Percentiles rank a stretch among this genome's conserved stretches.
phyloP scores from a whole-genome alignment of 2,113 vertebrate species.

The Caranx melampygus region DNA sequence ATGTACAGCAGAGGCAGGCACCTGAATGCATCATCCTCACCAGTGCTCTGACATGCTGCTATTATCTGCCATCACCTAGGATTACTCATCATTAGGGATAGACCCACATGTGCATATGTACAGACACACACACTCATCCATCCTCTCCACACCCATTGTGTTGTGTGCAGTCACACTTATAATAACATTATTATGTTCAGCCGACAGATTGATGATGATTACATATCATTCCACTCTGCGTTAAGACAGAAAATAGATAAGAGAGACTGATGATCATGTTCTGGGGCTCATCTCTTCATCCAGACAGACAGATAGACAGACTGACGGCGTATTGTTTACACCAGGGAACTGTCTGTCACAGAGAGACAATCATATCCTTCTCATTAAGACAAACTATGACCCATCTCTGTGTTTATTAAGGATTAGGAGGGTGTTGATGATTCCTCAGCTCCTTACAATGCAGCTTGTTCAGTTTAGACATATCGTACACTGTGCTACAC shows the following conservation, averaged over 20 bases:
- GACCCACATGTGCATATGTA: conserved; percentile 23
- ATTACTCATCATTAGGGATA: conserved; percentile 70
- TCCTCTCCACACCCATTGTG: conserved; percentile 29
- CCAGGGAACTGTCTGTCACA: conserved; percentile 40
- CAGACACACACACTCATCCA: conserved; percentile 1
- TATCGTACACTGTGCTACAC: not conserved
- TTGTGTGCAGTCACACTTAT: conserved; percentile 58
- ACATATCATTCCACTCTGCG: conserved; percentile 59
- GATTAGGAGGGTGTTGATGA: not conserved
- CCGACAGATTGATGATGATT: conserved; percentile 73
- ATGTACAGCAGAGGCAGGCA: conserved; percentile 19
- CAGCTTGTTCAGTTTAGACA: conserved; percentile 1
- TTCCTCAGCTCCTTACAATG: not conserved
- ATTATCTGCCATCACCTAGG: conserved; percentile 70
- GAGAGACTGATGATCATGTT: conserved; percentile 55
- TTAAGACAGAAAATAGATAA: conserved; percentile 67
- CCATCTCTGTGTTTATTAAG: conserved; percentile 38
- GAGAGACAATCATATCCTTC: conserved; percentile 19
- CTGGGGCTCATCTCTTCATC: conserved; percentile 49
- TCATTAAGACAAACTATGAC: conserved; percentile 56
- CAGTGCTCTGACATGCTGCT: conserved; percentile 35
- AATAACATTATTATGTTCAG: conserved; percentile 68
- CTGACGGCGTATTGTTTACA: conserved; percentile 30
- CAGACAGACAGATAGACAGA: conserved; percentile 42
- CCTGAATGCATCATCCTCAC: conserved; percentile 61